These are phyloP conservation scores for Neomicropteryx cornuta DNA, from an alignment of 1,140 invertebrate genomes.

Conservation along the genomic window DNA sequence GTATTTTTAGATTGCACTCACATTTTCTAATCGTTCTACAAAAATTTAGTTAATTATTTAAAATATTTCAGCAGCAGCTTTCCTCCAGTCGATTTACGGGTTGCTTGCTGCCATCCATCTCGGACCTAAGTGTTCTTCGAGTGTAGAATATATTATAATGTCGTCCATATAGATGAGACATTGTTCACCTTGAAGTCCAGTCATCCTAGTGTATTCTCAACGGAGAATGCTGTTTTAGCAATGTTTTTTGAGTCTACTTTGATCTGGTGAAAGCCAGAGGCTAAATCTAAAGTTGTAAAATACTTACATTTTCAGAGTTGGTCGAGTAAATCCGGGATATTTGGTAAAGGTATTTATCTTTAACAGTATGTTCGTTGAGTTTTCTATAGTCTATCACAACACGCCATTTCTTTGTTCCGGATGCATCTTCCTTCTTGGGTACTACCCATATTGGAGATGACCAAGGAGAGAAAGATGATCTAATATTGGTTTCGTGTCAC, in stretches of 20 bases:
- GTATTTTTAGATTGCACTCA: slow-evolving; percentile 27
- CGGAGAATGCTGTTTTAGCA: too few relatives aligned
- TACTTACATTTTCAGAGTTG: slow-evolving; percentile 19
- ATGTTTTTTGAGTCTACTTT: too few relatives aligned
- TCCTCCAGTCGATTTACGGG: too few relatives aligned
- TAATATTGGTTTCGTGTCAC: slow-evolving; percentile 28
- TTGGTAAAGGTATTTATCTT: slow-evolving; percentile 40
- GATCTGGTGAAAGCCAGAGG: slow-evolving; percentile 25
- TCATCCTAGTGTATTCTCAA: too few relatives aligned
- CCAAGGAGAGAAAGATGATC: slow-evolving; percentile 20
- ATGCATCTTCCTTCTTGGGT: slow-evolving; percentile 27
- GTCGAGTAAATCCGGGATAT: slow-evolving; percentile 28
- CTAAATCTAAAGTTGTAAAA: slow-evolving; percentile 22
- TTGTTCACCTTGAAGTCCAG: slow-evolving; percentile 17
- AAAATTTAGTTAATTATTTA: slow-evolving; percentile 25
- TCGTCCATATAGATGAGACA: slow-evolving; percentile 25
- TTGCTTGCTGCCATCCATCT: too few relatives aligned
- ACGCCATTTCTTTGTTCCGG: slow-evolving; percentile 26
- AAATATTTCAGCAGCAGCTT: too few relatives aligned
- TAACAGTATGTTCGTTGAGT: slow-evolving; percentile 23
- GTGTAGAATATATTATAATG: slow-evolving; percentile 19
- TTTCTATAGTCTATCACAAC: slow-evolving; percentile 28
- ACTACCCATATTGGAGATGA: slow-evolving; percentile 26
- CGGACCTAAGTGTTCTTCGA: slow-evolving; percentile 28
- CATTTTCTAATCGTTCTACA: slow-evolving; percentile 23